These are phyloP conservation scores for Lingula anatina DNA, from an alignment of 2,888 invertebrate genomes.

Conservation along the genomic window DNA sequence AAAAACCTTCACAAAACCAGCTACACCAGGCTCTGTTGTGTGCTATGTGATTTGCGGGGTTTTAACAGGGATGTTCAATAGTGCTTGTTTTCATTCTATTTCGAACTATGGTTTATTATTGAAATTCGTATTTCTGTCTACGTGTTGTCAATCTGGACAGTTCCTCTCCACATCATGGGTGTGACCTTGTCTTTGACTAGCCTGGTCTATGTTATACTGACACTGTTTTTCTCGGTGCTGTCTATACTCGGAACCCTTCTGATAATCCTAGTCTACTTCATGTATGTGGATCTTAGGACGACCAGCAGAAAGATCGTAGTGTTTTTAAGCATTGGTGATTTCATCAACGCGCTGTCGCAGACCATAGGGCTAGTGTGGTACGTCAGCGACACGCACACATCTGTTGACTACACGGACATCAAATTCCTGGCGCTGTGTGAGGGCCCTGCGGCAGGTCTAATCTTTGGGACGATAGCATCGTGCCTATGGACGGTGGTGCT, in stretches of 20 bases:
- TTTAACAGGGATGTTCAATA: too few relatives aligned
- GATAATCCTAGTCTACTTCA: neutral
- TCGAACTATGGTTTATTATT: too few relatives aligned
- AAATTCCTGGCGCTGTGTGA: neutral
- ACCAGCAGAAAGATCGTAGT: neutral
- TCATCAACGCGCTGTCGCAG: neutral
- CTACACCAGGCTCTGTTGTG: too few relatives aligned
- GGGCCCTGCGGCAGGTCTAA: neutral
- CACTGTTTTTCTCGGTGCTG: too few relatives aligned
- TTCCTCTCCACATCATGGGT: too few relatives aligned
- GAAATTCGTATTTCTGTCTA: too few relatives aligned
- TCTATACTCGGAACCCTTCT: neutral
- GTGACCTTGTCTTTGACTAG: too few relatives aligned
- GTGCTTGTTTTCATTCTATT: too few relatives aligned
- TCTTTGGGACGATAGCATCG: neutral
- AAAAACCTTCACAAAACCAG: too few relatives aligned
- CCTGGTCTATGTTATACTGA: too few relatives aligned
- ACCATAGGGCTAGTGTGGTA: neutral
- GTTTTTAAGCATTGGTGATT: neutral
- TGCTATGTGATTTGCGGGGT: too few relatives aligned
- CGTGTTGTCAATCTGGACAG: too few relatives aligned
- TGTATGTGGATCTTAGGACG: neutral
- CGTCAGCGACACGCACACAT: neutral
- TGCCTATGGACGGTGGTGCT: neutral
- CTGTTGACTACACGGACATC: neutral